Base-by-base conservation (phyloP, 1,140 invertebrate species). In the Heliconius eleuchia region DNA sequence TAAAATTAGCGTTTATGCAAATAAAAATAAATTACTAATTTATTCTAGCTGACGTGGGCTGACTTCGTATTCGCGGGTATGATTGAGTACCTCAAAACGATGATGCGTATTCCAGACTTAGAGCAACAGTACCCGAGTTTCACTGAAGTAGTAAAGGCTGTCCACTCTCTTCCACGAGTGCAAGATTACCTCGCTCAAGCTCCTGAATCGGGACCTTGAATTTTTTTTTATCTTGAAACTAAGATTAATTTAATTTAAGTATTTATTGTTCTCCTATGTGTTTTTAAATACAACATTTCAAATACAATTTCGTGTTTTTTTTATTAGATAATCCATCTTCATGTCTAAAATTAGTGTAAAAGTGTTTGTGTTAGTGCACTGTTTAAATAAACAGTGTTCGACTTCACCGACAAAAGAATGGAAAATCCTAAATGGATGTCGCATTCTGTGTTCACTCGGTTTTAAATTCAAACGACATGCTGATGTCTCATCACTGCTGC, bases 1-100 rank as follows among this genome's bases (percentile, higher is more conserved):
- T 5, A 37, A 37, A 6, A 37, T 5, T 0, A 1, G 0, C 0
- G 5, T 46, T 46, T 16, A 46, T 55, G 7, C 1, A 55, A n/a
- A 19, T 55, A 19, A 19, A 55, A 18, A 55, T 1, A 8, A n/a
- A 55, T 19, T 7, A 8, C 2, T 19, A 55, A 1, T 52, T 23
- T 86, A 81, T 95, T 95, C 16, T 94, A 96, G 96, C 91, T 96
- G 42, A 96, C 96, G 23, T 96, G 96, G 96, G 95, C 95, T 16
- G 96, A 96, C 80, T 96, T 96, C 80, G 93, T 95, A 1, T 96
- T 96, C 82, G 95, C 96, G 0, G 96, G 95, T 3, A 94, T 96
- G 1, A 92, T 96, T n/a, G 96, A 96, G 77, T 96, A 95, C 86
- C 94, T 96, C 80, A 96, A 96, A 86, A 83, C 89, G 66, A 95